Evolutionary conservation across 2,888 invertebrate species (phyloP).

Genomic region (Rhopalosiphum nymphaeae): DNA sequence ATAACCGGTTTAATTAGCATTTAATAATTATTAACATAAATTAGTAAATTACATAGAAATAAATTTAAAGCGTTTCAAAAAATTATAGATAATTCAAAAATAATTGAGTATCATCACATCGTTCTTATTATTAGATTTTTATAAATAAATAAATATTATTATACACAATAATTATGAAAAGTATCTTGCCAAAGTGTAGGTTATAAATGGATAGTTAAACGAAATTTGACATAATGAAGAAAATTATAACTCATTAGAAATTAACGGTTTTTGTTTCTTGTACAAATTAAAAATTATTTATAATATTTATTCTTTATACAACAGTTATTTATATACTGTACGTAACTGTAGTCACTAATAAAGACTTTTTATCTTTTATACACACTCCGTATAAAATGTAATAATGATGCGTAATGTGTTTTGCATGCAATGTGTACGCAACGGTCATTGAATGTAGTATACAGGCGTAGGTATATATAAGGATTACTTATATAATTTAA

Average conservation of each 20-base stretch:
- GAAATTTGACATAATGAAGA: neutral
- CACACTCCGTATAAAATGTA: constrained; percentile 12
- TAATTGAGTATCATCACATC: constrained; percentile 16
- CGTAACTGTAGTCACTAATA: neutral
- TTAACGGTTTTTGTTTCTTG: neutral
- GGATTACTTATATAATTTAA: constrained; percentile 3
- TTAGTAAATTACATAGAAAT: constrained; percentile 1
- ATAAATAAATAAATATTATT: neutral
- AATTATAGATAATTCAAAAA: neutral
- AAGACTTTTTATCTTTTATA: constrained; percentile 17
- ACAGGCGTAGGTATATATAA: neutral
- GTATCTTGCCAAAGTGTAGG: neutral
- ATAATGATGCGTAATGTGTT: constrained; percentile 38
- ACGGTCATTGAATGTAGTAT: constrained; percentile 26
- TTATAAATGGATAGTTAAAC: neutral
- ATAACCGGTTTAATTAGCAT: constrained; percentile 23
- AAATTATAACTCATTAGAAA: neutral
- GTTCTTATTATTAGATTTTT: neutral
- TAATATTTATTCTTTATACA: neutral
- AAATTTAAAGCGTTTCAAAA: constrained; percentile 4
- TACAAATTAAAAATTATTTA: constrained; percentile 2
- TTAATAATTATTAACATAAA: constrained; percentile 15
- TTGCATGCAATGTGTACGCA: constrained; percentile 10
- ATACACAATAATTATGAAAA: neutral
- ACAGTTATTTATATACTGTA: neutral